Conservation (phyloP, 2,113 vertebrate species). For the Pygoscelis adeliae region DNA sequence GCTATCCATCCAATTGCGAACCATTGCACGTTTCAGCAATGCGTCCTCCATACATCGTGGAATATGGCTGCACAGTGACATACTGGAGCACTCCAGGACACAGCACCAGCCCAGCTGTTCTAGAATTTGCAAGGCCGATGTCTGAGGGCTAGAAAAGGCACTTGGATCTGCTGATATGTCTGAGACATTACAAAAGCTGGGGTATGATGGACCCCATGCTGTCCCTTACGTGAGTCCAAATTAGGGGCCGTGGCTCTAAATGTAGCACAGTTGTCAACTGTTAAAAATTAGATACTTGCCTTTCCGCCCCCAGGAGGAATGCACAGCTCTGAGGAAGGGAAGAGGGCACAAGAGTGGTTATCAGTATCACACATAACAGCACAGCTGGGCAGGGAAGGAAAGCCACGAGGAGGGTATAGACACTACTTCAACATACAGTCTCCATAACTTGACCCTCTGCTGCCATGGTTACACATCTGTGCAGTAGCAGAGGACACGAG, state of each 20-base stretch:
- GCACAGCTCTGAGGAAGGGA: background rate
- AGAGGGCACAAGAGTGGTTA: background rate
- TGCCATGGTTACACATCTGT: background rate
- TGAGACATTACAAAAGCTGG: background rate
- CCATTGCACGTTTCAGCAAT: background rate
- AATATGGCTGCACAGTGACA: background rate
- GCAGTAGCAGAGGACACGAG: background rate
- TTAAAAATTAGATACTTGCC: background rate
- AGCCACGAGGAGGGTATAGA: background rate
- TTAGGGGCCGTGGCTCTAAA: background rate
- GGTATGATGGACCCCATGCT: background rate
- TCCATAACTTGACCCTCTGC: background rate
- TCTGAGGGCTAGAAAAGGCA: background rate
- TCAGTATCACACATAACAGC: background rate
- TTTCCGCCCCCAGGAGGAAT: background rate
- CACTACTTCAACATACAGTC: background rate
- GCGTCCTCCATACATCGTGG: background rate
- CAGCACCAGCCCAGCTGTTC: background rate
- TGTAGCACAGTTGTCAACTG: background rate
- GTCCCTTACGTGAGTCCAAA: background rate
- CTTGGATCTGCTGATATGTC: background rate
- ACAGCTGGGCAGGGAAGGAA: background rate
- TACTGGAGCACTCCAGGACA: background rate
- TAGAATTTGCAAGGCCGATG: background rate
- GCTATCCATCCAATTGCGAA: background rate